Evolutionary conservation across 2,888 invertebrate genomes (phyloP), one percentile per base, ranked within the genome.

Genomic region (Latrodectus hesperus): DNA sequence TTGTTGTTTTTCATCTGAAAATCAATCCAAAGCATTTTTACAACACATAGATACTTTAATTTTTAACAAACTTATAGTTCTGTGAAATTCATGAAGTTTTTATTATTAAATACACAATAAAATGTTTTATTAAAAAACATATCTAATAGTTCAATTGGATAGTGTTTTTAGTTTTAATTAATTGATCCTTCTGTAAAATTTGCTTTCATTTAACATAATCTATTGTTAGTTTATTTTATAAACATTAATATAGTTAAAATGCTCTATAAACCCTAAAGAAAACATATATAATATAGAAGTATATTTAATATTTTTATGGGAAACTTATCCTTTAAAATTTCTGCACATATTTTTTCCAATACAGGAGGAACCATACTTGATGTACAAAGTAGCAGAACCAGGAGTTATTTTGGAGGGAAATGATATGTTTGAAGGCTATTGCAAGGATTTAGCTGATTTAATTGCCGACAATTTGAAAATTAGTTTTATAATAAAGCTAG

Each of bases 301-400:
- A 14, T 6, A 12, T 26, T 8, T 71, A 10, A 16, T n/a, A 2
- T 16, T n/a, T 49, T 71, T 22, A 74, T 55, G 11, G 49, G n/a
- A 12, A n/a, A 49, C 22, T 26, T 52, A 14, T 4, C 53, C 6
- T 38, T 3, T 38, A 6, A 38, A 38, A 38, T 38, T 6, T 38
- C 38, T 38, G 5, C 38, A 38, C 38, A 38, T 38, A 38, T 17
- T 11, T 16, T 49, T 12, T 49, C 1, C 11, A n/a, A 73, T 81
- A 16, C 91, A 95, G 95, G 97, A 97, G 92, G 97, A 97, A 91
- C 97, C 97, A 0, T 98, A 96, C 91, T 95, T 97, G 91, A 97
- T 96, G 96, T 92, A 94, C 90, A 95, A 95, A 91, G 94, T 94
- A 88, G 93, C 95, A 2, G 95, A 95, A 86, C 93, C 94, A 11